Conservation (phyloP, 1,140 invertebrate genomes). For the Saccostrea glomerata region DNA sequence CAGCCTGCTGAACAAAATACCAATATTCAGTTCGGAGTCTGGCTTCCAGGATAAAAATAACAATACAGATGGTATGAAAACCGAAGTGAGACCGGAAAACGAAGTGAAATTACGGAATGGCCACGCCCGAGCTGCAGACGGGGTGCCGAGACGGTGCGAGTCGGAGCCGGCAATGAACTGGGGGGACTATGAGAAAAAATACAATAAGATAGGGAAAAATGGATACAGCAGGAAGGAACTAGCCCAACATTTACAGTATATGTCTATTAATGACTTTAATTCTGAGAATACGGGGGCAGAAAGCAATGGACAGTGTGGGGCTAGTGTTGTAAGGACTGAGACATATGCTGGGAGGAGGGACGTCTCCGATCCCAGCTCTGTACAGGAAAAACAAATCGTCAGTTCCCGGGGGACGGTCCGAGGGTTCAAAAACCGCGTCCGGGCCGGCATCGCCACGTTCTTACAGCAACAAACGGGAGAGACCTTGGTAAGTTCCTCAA, state of each 20-base stretch:
- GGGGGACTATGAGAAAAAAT: conserved; percentile 50
- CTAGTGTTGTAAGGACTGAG: conserved; percentile 32
- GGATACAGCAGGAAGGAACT: conserved; percentile 47
- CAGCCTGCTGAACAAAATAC: conserved; percentile 11
- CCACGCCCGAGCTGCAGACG: background rate
- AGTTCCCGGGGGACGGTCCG: conserved; percentile 93
- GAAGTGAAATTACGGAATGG: background rate
- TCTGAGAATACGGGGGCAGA: background rate
- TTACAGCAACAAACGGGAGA: conserved; percentile 76
- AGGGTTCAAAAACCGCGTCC: conserved; percentile 94
- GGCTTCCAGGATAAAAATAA: conserved; percentile 16
- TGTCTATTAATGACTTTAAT: conserved; percentile 44
- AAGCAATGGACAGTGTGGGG: background rate
- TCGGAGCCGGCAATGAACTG: conserved; percentile 44
- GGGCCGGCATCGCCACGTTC: conserved; percentile 95
- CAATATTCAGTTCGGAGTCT: conserved; percentile 19
- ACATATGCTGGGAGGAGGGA: conserved; percentile 72
- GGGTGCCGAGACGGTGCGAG: background rate
- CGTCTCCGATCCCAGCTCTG: conserved; percentile 60
- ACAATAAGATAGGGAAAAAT: conserved; percentile 51
- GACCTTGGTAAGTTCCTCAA: conserved; percentile 41
- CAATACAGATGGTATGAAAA: conserved; percentile 15
- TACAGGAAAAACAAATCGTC: conserved; percentile 69
- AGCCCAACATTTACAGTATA: conserved; percentile 42
- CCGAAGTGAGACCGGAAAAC: conserved; percentile 7